These are phyloP conservation scores for Sipha maydis DNA, from an alignment of 2,888 invertebrate species.

Conservation along the genomic window DNA sequence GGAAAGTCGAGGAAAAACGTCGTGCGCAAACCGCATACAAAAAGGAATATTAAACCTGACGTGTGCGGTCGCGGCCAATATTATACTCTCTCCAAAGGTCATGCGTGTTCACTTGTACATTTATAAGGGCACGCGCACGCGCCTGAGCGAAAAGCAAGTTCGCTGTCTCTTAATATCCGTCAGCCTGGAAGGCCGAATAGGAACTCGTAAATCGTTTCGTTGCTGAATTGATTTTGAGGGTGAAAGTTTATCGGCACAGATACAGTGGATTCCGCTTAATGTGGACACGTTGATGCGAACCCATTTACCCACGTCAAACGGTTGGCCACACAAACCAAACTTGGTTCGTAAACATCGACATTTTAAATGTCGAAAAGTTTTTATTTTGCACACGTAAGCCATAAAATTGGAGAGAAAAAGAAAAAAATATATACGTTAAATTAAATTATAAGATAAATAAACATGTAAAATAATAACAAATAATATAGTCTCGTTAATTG, in stretches of 20 bases:
- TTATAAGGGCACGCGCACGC: neutral
- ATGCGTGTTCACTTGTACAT: neutral
- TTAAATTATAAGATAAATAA: too few species aligned
- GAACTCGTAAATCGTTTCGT: constrained; percentile 29
- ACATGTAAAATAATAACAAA: too few species aligned
- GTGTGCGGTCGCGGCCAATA: neutral
- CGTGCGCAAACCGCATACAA: neutral
- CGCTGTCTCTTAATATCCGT: constrained; percentile 51
- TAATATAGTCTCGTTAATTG: too few species aligned
- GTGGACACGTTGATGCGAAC: too few species aligned
- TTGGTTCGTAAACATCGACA: too few species aligned
- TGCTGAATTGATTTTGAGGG: constrained; percentile 16
- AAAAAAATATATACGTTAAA: too few species aligned
- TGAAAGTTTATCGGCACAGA: constrained; percentile 27
- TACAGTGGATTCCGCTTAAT: too few species aligned
- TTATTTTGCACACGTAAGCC: too few species aligned
- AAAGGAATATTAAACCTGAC: neutral
- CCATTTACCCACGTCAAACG: too few species aligned
- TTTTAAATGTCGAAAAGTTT: too few species aligned
- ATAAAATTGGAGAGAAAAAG: too few species aligned
- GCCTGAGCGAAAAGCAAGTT: neutral
- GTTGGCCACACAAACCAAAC: too few species aligned
- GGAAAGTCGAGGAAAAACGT: neutral
- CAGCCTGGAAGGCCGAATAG: constrained; percentile 12
- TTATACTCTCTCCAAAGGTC: constrained; percentile 10